Percentiles rank a stretch among this genome's conserved stretches.
Evolutionary conservation across 2,797 vertebrate genomes (phyloP).

Genomic region (Microctenopoma steveboyesi): DNA sequence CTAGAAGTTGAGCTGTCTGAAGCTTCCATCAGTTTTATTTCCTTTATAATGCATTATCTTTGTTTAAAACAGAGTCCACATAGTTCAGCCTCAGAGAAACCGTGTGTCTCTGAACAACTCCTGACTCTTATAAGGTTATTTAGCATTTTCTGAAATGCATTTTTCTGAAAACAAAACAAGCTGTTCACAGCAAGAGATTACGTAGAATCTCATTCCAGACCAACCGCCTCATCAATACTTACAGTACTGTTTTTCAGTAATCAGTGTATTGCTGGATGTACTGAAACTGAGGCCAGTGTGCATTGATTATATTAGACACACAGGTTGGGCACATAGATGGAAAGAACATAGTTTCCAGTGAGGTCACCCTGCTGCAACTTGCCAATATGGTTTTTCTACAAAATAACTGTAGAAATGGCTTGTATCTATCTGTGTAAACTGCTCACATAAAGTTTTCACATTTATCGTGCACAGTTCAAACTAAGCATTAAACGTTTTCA

Average conservation of each 20-base stretch:
- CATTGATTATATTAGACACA: constrained; percentile 23
- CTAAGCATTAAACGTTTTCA: not conserved
- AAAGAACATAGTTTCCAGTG: not conserved
- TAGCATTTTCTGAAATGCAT: not conserved
- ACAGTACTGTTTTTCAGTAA: constrained; percentile 11
- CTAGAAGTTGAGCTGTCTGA: not conserved
- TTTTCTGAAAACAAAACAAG: constrained; percentile 1
- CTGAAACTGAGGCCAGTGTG: constrained; percentile 14
- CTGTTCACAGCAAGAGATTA: not conserved
- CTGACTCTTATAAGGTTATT: not conserved
- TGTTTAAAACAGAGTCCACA: constrained; percentile 1
- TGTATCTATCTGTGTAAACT: not conserved
- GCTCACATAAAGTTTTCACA: not conserved
- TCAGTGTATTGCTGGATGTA: constrained; percentile 8
- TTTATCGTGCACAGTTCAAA: not conserved
- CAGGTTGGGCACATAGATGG: not conserved
- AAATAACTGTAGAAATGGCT: not conserved
- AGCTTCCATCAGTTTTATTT: not conserved
- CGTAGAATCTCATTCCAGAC: not conserved
- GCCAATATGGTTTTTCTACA: constrained; percentile 6
- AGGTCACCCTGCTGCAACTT: not conserved
- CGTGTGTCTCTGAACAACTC: not conserved
- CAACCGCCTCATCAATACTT: constrained; percentile 19
- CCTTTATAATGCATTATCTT: not conserved
- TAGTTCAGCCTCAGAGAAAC: not conserved